These are phyloP conservation scores for Promerops cafer DNA, from an alignment of 2,113 vertebrate species.

Conservation along the genomic window DNA sequence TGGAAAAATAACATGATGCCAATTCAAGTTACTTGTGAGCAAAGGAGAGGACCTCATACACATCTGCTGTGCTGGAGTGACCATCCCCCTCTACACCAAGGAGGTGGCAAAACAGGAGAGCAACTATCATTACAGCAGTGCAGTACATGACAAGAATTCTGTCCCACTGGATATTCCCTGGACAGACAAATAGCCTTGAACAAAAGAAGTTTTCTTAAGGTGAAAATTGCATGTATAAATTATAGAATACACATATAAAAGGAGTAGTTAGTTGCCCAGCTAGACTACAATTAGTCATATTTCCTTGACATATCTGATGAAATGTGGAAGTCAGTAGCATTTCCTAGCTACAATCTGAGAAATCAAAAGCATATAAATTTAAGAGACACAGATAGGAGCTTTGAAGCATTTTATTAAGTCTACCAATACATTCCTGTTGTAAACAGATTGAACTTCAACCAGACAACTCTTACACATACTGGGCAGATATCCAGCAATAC, in stretches of 20 bases:
- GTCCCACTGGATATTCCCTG: not conserved
- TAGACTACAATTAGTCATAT: not conserved
- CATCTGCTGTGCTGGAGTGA: not conserved
- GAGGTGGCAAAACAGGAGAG: not conserved
- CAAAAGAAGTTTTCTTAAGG: not conserved
- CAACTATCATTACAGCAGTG: not conserved
- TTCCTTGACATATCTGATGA: not conserved
- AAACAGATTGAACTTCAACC: conserved; percentile 4
- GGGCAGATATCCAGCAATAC: not conserved
- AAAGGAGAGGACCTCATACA: not conserved
- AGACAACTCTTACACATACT: not conserved
- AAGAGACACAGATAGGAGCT: not conserved
- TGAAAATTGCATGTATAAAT: not conserved
- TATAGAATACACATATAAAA: not conserved
- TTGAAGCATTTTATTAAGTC: not conserved
- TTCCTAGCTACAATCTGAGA: not conserved
- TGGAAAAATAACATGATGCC: not conserved
- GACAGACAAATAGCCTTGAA: not conserved
- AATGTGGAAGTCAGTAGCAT: not conserved
- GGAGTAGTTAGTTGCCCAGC: not conserved
- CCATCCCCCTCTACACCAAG: not conserved
- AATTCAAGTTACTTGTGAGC: not conserved
- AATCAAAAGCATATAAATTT: not conserved
- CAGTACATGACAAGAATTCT: not conserved
- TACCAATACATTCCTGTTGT: not conserved